Conservation (phyloP, 2,888 invertebrate species). For the Lobophora halterata region DNA sequence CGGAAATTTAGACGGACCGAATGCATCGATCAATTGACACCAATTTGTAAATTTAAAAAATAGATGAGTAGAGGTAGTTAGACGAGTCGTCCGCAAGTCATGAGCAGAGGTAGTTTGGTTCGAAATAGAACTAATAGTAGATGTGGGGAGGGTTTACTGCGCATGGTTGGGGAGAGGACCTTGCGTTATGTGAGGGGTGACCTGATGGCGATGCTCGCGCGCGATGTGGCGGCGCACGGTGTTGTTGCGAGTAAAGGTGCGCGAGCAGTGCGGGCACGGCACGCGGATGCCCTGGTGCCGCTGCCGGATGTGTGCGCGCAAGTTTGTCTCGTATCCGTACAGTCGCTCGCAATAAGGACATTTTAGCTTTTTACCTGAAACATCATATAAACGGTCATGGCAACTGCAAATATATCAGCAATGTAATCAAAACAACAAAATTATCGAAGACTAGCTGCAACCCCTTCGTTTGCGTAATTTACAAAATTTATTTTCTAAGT, state of each 20-base stretch:
- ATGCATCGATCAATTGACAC: conserved; percentile 23
- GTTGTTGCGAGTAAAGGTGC: conserved; percentile 95
- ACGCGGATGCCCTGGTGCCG: conserved; percentile 95
- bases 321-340: conserved; percentile 95
- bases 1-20: conserved; percentile 22
- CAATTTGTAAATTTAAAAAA: conserved; percentile 26
- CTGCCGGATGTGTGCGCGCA: conserved; percentile 94
- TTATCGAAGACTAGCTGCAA: too few relatives aligned
- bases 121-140: conserved; percentile 42
- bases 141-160: conserved; percentile 68
- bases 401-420: not conserved
- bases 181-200: conserved; percentile 83
- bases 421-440: not conserved
- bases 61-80: conserved; percentile 38
- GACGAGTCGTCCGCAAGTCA: conserved; percentile 45
- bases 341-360: conserved; percentile 95
- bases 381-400: not conserved
- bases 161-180: conserved; percentile 83
- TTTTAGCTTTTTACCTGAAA: conserved; percentile 93
- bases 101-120: conserved; percentile 72
- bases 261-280: conserved; percentile 94
- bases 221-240: conserved; percentile 95
- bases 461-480: too few relatives aligned
- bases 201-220: conserved; percentile 91
- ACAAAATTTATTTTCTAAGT: too few relatives aligned